phyloP scores from a whole-genome alignment of 2,888 invertebrate genomes.

The Dryococelus australis region DNA sequence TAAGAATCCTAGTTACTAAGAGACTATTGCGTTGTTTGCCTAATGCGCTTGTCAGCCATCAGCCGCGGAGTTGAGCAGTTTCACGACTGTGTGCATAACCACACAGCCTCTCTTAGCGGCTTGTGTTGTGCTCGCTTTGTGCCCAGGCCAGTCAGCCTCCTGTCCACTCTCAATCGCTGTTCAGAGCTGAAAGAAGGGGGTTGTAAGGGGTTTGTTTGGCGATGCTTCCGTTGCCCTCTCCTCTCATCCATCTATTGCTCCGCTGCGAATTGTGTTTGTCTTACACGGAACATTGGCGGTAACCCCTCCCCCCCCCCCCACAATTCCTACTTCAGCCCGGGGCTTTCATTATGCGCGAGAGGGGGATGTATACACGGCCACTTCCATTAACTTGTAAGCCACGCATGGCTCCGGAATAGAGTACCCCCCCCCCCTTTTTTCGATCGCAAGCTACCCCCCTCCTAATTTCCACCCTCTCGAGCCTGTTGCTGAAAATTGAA shows the following conservation, averaged over 20 bases:
- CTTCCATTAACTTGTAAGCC: conserved; percentile 1
- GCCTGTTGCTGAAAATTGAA: background rate
- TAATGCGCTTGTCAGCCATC: background rate
- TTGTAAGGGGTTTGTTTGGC: background rate
- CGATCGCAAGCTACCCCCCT: background rate
- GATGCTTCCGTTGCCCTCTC: background rate
- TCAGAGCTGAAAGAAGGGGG: background rate
- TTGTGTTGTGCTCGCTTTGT: background rate
- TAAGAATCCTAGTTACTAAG: no score
- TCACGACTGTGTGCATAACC: background rate
- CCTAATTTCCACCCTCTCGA: background rate
- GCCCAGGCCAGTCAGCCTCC: no score
- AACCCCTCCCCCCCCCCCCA: background rate
- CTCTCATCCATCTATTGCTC: background rate
- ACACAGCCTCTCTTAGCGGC: background rate
- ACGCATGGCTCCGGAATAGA: background rate
- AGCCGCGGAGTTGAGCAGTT: background rate
- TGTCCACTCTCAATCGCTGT: background rate
- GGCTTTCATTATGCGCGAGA: background rate
- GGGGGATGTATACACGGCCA: conserved; percentile 4
- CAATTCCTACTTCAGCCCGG: no score
- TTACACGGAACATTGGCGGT: background rate
- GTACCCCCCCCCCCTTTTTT: background rate
- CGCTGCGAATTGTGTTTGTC: conserved; percentile 13
- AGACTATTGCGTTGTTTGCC: no score